Base-by-base conservation (phyloP, 2,113 vertebrate genomes). In the Pelvicachromis taeniatus region DNA sequence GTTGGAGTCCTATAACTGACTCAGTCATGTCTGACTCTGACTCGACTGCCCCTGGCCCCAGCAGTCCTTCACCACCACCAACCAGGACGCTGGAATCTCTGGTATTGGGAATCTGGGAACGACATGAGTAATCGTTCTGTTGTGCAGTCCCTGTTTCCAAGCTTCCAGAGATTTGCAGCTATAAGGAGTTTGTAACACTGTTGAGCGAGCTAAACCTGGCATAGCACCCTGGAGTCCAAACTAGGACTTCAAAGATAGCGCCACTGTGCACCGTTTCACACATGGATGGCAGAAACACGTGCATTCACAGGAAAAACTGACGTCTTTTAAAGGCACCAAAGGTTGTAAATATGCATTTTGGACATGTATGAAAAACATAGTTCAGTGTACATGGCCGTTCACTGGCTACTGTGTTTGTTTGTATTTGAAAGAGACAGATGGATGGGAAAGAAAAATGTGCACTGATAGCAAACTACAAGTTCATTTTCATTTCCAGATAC, bases 1-100 rank as follows among this genome's bases (percentile, higher is more conserved):
- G 96, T 95, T 95, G 31, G 89, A 85, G 94, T 97, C 97, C 95
- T 92, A 95, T 96, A 97, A 97, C 95, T 87, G 90, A 90, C 80
- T 92, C 80, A 89, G 80, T 84, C 78, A 61, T 52, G 70, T 50
- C 70, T 73, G 83, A 68, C 61, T 78, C 81, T 78, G 89, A 90
- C 94, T 91, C 93, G 87, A 93, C 86, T 86, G 75, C 70, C 91
- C 73, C 65, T 23, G 21, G 78, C 80, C 78, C 80, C 58, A 55
- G 59, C 86, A 86, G 55, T 88, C 61, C 52, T 92, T 91, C 86
- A 52, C 77, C 92, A 93, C 92, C 55, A 94, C 92, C 55, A 78
- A 92, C 94, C 55, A 70, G 89, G 86, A 81, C 87, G 75, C 84
- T 90, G 95, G 96, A 97, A 97, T 97, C 86, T 85, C 63, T 86